Evolutionary conservation across 2,113 vertebrate genomes (phyloP).

Genomic region (Odontesthes bonariensis): DNA sequence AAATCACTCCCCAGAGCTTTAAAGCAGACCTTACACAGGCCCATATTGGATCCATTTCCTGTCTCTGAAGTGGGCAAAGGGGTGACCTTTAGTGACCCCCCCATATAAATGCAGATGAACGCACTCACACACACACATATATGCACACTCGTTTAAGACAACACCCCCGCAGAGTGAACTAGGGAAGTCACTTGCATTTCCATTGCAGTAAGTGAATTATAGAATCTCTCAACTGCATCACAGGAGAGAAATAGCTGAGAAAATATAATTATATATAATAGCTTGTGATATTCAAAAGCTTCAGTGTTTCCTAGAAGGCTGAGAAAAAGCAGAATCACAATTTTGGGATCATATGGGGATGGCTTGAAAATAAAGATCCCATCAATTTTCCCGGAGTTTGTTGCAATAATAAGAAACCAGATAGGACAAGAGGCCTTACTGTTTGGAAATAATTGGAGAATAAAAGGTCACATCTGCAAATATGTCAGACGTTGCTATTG

Average conservation of each 20-base stretch:
- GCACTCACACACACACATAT: constrained; percentile 47
- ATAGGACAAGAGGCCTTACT: constrained; percentile 35
- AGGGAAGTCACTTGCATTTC: constrained; percentile 46
- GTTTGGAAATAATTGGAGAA: constrained; percentile 42
- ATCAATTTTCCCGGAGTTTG: constrained; percentile 49
- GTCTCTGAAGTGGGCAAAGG: constrained; percentile 73
- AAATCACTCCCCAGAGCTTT: constrained; percentile 72
- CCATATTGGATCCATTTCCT: constrained; percentile 84
- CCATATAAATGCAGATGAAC: constrained; percentile 52
- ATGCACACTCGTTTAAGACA: constrained; percentile 33
- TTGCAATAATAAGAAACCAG: constrained; percentile 45
- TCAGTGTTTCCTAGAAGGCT: constrained; percentile 30
- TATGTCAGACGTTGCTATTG: constrained; percentile 9
- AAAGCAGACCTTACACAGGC: constrained; percentile 61
- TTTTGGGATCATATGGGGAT: constrained; percentile 31
- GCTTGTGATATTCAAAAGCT: constrained; percentile 41
- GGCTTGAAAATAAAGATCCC: constrained; percentile 32
- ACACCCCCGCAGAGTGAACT: constrained; percentile 49
- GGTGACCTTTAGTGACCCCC: constrained; percentile 61
- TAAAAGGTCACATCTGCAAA: constrained; percentile 52
- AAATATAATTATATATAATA: constrained; percentile 71
- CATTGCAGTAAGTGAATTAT: constrained; percentile 53
- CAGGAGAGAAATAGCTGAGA: constrained; percentile 54
- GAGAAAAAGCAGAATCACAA: constrained; percentile 62
- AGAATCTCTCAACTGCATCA: constrained; percentile 45